Evolutionary conservation across 2,797 vertebrate species (phyloP).

Genomic region (Ptychadena robeensis): DNA sequence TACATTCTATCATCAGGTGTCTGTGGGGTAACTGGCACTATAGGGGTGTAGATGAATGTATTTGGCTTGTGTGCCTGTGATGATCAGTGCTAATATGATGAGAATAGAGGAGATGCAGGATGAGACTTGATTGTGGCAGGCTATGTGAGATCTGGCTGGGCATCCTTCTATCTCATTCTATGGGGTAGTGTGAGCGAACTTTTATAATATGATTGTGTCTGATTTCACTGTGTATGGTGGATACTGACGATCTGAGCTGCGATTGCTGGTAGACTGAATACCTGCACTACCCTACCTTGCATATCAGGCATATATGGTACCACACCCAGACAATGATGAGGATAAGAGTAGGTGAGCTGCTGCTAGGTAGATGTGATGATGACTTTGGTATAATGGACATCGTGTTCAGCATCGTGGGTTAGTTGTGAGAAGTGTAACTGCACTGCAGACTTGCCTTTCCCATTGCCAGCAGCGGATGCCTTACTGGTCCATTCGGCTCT

Average conservation of each 20-base stretch:
- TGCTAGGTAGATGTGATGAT: background rate
- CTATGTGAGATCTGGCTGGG: background rate
- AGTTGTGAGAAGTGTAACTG: background rate
- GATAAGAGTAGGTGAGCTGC: too few relatives aligned
- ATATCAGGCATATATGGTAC: background rate
- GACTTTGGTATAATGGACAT: background rate
- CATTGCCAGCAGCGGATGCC: background rate
- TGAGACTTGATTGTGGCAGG: background rate
- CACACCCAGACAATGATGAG: background rate
- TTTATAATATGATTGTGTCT: background rate
- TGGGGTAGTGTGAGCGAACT: background rate
- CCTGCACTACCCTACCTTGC: background rate
- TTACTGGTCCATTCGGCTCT: background rate
- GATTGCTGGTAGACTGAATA: background rate
- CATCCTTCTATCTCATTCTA: background rate
- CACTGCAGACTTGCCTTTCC: conserved; percentile 3
- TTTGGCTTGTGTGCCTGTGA: background rate
- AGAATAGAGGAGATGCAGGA: background rate
- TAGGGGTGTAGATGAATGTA: background rate
- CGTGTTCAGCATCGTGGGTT: background rate
- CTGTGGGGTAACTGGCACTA: background rate
- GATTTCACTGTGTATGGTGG: background rate
- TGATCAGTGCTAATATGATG: background rate
- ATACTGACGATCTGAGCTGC: background rate
- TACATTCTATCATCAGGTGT: conserved; percentile 44